Evolutionary conservation across 2,113 vertebrate species (phyloP), one percentile per base, ranked within the genome.

Genomic region (Engraulis encrasicolus): DNA sequence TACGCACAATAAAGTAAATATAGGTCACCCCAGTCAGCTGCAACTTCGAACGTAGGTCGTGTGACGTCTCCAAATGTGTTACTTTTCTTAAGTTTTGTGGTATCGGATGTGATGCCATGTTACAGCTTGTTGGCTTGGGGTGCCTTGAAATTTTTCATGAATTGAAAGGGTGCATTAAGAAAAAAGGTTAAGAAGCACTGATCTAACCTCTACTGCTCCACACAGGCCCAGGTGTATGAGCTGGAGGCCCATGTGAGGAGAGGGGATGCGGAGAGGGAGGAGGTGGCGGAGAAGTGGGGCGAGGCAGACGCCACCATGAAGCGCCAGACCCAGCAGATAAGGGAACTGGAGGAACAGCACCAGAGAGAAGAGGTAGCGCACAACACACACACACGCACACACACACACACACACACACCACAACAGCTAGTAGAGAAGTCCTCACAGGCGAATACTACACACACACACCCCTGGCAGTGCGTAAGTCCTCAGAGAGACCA

Each of bases 351-450:
- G n/a, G 66, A 79, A 58, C 58, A 84, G 80, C 34, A 61, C 17
- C 34, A 79, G 77, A 74, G 14, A 1, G 18, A 81, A 80, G 19
- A 52, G 27, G 52, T 78, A 77, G 40, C n/a, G 40, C 23, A 78
- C 58, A 17, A 85, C 27, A 71, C n/a, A n/a, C 78, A 80, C 82
- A 40, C 58, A 84, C 87, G 23, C 80, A 80, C 61, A 45, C 31
- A 78, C 54, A 54, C 19, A 40, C 58, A 84, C 87, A 34, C 80
- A 80, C 61, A 45, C 31, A 78, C 54, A 54, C 0, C 80, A 88
- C 12, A 52, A 83, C 6, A 85, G 85, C 0, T 71, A 82, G 37
- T 77, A 37, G 49, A 84, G 71, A 52, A 74, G 79, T 19, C 54
- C 31, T 27, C 34, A 82, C 2, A 80, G 27, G 9, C 45, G 45